phyloP scores from a whole-genome alignment of 2,113 vertebrate species.

The Mesocricetus auratus region DNA sequence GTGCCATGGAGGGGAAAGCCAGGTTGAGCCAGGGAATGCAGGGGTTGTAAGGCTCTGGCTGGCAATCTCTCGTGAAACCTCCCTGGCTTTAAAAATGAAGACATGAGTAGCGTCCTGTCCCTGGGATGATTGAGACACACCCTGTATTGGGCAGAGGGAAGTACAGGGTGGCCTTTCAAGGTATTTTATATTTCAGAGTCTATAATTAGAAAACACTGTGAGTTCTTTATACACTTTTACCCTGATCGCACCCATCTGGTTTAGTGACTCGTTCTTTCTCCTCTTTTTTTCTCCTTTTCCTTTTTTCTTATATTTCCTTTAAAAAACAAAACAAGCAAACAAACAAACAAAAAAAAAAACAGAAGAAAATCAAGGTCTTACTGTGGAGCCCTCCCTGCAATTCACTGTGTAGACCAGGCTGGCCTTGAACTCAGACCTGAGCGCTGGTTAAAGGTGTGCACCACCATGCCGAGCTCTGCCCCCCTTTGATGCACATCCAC shows the following conservation, averaged over 20 bases:
- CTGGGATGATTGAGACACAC: constrained; percentile 24
- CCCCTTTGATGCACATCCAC: too few species aligned
- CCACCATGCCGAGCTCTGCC: not conserved
- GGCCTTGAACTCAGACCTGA: not conserved
- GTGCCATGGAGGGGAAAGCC: not conserved
- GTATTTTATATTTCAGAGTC: constrained; percentile 68
- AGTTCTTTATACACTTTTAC: not conserved
- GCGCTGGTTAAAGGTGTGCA: too few species aligned
- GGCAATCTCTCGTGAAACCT: not conserved
- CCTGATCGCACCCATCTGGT: not conserved
- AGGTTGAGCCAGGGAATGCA: not conserved
- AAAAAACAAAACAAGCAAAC: too few species aligned
- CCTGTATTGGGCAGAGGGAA: not conserved
- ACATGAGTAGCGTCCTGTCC: not conserved
- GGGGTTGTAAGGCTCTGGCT: not conserved
- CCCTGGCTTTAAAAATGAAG: not conserved
- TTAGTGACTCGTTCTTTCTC: not conserved
- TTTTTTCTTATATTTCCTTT: not conserved
- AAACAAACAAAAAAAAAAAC: too few species aligned
- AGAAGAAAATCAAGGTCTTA: not conserved
- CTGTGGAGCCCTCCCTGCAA: not conserved
- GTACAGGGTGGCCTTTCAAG: constrained; percentile 61
- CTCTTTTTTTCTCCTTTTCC: not conserved
- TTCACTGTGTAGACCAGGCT: not conserved
- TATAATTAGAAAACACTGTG: constrained; percentile 66